These are phyloP conservation scores for Slavum lentiscoides DNA, from an alignment of 2,888 invertebrate species.

Conservation along the genomic window DNA sequence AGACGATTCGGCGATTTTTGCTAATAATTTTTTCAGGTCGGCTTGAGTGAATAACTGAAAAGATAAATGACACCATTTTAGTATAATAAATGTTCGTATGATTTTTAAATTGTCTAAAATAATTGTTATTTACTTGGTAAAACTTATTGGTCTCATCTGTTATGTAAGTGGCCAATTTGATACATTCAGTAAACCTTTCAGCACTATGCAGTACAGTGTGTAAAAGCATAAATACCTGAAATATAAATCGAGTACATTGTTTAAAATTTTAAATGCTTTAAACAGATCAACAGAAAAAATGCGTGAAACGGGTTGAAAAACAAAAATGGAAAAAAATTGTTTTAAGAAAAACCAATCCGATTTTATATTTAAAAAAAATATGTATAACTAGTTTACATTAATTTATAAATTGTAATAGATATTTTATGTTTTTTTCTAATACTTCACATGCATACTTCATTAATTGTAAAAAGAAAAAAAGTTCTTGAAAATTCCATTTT, in stretches of 20 bases:
- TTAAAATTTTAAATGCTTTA: no score
- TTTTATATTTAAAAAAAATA: no score
- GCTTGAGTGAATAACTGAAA: constrained; percentile 67
- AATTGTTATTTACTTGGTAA: constrained; percentile 64
- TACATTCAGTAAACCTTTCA: constrained; percentile 75
- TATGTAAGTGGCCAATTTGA: constrained; percentile 78
- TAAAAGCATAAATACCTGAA: constrained; percentile 43
- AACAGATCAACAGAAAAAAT: not conserved
- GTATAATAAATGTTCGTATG: not conserved
- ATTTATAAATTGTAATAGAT: no score
- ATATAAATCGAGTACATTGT: not conserved
- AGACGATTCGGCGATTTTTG: constrained; percentile 78
- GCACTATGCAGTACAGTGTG: constrained; percentile 78
- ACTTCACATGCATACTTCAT: no score
- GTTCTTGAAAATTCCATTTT: no score
- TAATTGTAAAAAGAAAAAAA: no score
- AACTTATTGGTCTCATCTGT: constrained; percentile 78
- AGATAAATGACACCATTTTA: constrained; percentile 46
- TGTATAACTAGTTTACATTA: no score
- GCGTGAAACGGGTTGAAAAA: not conserved
- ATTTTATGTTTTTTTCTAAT: no score
- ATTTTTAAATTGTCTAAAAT: not conserved
- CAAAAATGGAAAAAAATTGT: no score
- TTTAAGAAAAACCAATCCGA: no score
- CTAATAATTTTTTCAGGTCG: constrained; percentile 74